Conservation (phyloP, 1,140 invertebrate genomes). For the Phymorhynchus buccinoides region DNA sequence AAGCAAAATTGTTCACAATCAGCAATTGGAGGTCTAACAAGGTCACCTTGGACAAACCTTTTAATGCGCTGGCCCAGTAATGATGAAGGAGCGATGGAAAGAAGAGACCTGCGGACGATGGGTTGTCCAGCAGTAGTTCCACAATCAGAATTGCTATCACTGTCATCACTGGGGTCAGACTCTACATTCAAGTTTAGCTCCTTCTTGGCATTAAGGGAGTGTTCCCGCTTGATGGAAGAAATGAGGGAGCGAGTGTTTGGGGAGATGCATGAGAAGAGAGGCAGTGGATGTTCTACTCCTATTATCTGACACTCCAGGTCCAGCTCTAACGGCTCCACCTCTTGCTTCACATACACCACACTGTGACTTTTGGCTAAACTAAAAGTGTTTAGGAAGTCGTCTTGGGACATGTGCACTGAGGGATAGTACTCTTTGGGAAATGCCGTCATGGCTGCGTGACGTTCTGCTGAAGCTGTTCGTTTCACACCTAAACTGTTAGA, state of each 20-base stretch:
- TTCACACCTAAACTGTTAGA: background rate
- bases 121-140: slow-evolving; percentile 37
- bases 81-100: slow-evolving; percentile 58
- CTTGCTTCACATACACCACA: slow-evolving; percentile 44
- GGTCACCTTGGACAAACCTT: slow-evolving; percentile 58
- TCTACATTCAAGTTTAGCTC: slow-evolving; percentile 46
- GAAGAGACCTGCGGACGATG: slow-evolving; percentile 48
- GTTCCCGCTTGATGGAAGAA: slow-evolving; percentile 59
- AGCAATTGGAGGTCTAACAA: slow-evolving; percentile 46
- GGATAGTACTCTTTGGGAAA: background rate
- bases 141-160: slow-evolving; percentile 43
- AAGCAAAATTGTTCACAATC: slow-evolving; percentile 54
- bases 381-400: slow-evolving; percentile 38
- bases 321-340: slow-evolving; percentile 46
- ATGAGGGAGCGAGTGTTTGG: slow-evolving; percentile 60
- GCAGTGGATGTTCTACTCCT: slow-evolving; percentile 50
- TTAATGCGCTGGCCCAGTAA: slow-evolving; percentile 58
- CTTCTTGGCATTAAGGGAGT: slow-evolving; percentile 39
- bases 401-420: background rate
- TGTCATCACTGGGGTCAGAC: slow-evolving; percentile 45
- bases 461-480: background rate
- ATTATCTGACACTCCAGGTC: slow-evolving; percentile 64
- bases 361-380: slow-evolving; percentile 35
- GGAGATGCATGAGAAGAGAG: slow-evolving; percentile 27
- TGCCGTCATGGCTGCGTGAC: background rate